Evolutionary conservation across 2,888 invertebrate genomes (phyloP).

Genomic region (Mylabris sibirica): DNA sequence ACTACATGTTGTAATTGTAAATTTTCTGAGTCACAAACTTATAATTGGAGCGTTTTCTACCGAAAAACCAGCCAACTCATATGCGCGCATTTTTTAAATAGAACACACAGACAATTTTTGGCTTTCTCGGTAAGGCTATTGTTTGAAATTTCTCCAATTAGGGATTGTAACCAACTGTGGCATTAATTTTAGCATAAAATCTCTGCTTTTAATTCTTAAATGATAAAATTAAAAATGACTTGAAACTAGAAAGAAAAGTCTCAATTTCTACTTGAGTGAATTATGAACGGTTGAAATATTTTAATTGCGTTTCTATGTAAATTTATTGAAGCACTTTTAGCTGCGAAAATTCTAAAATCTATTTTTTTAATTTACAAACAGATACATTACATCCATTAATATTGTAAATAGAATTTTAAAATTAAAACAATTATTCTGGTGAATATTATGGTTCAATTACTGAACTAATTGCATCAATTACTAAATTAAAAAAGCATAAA

Average conservation of each 20-base stretch:
- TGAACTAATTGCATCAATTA: too few species aligned
- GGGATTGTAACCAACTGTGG: too few species aligned
- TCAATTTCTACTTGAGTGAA: neutral
- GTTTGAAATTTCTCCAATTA: neutral
- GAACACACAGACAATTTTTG: neutral
- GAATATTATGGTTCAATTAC: neutral
- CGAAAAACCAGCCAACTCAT: conserved; percentile 2
- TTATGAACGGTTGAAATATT: neutral
- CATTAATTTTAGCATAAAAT: too few species aligned
- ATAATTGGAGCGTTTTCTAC: conserved; percentile 8
- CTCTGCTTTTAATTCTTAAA: neutral
- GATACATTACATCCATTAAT: neutral
- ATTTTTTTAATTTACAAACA: neutral
- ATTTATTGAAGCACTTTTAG: neutral
- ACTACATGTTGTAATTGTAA: neutral
- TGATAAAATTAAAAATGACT: neutral
- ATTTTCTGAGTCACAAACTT: neutral
- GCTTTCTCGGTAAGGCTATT: neutral
- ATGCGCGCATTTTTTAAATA: neutral
- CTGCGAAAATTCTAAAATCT: neutral
- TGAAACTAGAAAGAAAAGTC: neutral
- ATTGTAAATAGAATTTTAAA: neutral
- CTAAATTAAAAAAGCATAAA: neutral
- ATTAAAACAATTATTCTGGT: neutral
- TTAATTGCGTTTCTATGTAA: conserved; percentile 3